Percentiles rank a stretch among this genome's conserved stretches.
phyloP scores from a whole-genome alignment of 2,113 vertebrate genomes.

The Scomber japonicus region DNA sequence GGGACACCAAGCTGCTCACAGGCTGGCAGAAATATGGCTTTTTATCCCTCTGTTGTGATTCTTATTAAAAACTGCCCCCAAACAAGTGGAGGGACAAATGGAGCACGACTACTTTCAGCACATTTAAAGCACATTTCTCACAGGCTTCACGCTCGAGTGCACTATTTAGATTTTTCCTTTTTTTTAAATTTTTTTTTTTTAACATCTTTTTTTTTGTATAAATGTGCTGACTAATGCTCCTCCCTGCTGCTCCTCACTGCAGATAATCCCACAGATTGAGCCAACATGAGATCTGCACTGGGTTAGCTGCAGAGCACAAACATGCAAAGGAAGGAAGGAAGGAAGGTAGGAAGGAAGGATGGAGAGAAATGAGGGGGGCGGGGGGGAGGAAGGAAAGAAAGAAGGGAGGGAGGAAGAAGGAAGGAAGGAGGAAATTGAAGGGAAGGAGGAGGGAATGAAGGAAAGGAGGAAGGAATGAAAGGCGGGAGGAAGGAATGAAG shows the following conservation, averaged over 20 bases:
- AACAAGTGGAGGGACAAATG: conserved; percentile 27
- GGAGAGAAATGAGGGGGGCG: too few species aligned
- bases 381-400: too few species aligned
- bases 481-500: too few species aligned
- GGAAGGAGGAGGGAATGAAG: too few species aligned
- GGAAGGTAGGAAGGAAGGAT: too few species aligned
- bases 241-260: not conserved
- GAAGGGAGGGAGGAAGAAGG: not conserved
- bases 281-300: not conserved
- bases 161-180: not conserved
- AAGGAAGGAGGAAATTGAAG: too few species aligned
- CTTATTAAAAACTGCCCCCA: conserved; percentile 31
- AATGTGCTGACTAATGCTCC: conserved; percentile 26
- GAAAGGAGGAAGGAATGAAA: too few species aligned
- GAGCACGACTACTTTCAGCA: not conserved
- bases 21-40: conserved; percentile 38
- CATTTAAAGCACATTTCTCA: conserved; percentile 13
- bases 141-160: not conserved
- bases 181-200: too few species aligned
- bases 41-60: conserved; percentile 23
- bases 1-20: conserved; percentile 27
- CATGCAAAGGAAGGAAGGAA: not conserved
- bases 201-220: not conserved
- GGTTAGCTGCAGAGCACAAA: not conserved
- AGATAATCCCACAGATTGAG: conserved; percentile 9